A percentile compares a stretch with the other conserved stretches of the same genome.
Evolutionary conservation across 2,113 vertebrate species (phyloP).

Genomic region (Orientallactaga bullata): DNA sequence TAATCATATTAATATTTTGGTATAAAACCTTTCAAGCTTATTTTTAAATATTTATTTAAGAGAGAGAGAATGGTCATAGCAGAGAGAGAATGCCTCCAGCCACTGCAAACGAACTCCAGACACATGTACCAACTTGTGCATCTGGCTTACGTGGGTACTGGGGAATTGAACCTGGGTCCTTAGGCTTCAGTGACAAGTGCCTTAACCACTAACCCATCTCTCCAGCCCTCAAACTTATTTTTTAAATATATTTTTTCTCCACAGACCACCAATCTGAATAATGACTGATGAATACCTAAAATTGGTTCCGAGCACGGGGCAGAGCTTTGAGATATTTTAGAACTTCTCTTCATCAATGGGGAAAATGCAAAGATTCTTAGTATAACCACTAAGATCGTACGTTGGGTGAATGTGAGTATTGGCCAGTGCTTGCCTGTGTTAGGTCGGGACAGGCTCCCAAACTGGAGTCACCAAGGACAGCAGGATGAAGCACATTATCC

Average conservation of each 20-base stretch:
- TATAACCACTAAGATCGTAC: background rate
- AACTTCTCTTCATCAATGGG: background rate
- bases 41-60: background rate
- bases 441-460: too few relatives aligned
- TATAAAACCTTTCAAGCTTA: background rate
- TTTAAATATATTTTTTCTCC: background rate
- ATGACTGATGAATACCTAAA: background rate
- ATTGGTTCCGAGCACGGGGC: background rate
- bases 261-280: background rate
- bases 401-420: background rate
- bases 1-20: conserved; percentile 33
- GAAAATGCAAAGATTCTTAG: background rate
- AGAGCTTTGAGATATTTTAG: conserved; percentile 41
- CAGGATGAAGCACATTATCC: too few relatives aligned
- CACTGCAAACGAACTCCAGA: too few relatives aligned
- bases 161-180: too few relatives aligned
- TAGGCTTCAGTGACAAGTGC: too few relatives aligned
- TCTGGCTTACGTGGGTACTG: too few relatives aligned
- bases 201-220: too few relatives aligned
- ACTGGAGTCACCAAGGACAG: too few relatives aligned
- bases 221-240: background rate
- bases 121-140: too few relatives aligned
- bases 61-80: too few relatives aligned
- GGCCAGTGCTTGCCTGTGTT: too few relatives aligned
- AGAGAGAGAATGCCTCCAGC: too few relatives aligned